Conservation (phyloP, 1,140 invertebrate genomes). For the Mamestra configurata region DNA sequence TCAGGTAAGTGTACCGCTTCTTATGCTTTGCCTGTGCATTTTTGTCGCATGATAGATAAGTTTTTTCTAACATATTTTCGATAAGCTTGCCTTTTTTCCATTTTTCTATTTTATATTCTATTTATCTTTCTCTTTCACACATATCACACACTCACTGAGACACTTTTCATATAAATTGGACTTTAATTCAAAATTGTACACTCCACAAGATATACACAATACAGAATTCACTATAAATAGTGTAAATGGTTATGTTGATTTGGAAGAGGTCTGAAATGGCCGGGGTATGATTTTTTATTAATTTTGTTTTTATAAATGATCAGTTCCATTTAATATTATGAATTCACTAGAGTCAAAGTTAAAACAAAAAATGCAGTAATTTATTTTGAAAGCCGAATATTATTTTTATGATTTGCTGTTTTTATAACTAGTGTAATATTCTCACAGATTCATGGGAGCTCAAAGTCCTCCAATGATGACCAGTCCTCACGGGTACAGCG, state of each 20-base stretch:
- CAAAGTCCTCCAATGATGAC: constrained; percentile 87
- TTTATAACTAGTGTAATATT: constrained; percentile 23
- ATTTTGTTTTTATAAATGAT: constrained; percentile 62
- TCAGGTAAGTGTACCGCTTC: constrained; percentile 75
- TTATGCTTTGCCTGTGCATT: constrained; percentile 78
- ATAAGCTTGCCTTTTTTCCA: constrained; percentile 76
- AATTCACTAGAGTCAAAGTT: constrained; percentile 32
- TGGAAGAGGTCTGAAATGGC: constrained; percentile 82
- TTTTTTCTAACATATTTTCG: constrained; percentile 70
- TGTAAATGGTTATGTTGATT: constrained; percentile 60
- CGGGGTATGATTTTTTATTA: constrained; percentile 80
- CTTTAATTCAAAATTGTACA: constrained; percentile 82
- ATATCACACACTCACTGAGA: constrained; percentile 67
- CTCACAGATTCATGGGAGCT: constrained; percentile 84
- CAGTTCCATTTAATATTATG: constrained; percentile 48
- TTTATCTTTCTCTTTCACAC: constrained; percentile 78
- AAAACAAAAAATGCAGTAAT: constrained; percentile 19
- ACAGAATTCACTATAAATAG: constrained; percentile 67
- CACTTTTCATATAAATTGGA: constrained; percentile 82
- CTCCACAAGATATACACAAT: constrained; percentile 73
- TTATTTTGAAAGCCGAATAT: constrained; percentile 34
- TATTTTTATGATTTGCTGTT: constrained; percentile 35
- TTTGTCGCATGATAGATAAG: constrained; percentile 78
- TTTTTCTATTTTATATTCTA: constrained; percentile 80
- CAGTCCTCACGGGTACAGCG: constrained; percentile 86